Conservation (phyloP, 2,113 vertebrate species). For the Onychorhynchus coronatus region DNA sequence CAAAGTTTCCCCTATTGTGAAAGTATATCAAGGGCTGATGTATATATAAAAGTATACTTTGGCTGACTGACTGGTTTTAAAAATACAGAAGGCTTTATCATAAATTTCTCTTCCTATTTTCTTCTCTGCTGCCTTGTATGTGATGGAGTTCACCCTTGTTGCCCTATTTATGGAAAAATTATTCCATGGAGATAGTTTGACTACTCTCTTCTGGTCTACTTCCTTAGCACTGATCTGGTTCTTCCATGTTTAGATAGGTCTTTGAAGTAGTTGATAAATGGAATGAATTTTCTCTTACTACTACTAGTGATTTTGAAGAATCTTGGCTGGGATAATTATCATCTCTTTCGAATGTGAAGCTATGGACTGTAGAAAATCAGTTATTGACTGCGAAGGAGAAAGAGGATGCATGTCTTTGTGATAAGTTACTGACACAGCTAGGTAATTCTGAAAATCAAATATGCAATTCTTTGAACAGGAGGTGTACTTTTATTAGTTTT, state of each 20-base stretch:
- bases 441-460: neutral
- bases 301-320: constrained; percentile 7
- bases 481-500: neutral
- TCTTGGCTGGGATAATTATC: neutral
- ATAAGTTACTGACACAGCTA: neutral
- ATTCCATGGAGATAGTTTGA: neutral
- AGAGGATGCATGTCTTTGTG: neutral
- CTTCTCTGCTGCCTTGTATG: neutral
- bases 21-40: neutral
- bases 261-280: neutral
- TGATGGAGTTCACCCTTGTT: neutral
- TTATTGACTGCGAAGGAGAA: neutral
- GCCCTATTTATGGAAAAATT: neutral
- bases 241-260: neutral
- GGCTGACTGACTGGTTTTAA: neutral
- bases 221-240: neutral
- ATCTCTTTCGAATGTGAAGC: neutral
- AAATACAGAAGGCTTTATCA: neutral
- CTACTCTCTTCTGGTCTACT: neutral
- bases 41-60: neutral
- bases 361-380: neutral
- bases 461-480: neutral
- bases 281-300: neutral
- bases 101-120: neutral
- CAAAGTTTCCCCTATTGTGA: neutral